Percentiles rank a stretch among this genome's conserved stretches.
phyloP scores from a whole-genome alignment of 2,113 vertebrate species.

The Otis tarda region DNA sequence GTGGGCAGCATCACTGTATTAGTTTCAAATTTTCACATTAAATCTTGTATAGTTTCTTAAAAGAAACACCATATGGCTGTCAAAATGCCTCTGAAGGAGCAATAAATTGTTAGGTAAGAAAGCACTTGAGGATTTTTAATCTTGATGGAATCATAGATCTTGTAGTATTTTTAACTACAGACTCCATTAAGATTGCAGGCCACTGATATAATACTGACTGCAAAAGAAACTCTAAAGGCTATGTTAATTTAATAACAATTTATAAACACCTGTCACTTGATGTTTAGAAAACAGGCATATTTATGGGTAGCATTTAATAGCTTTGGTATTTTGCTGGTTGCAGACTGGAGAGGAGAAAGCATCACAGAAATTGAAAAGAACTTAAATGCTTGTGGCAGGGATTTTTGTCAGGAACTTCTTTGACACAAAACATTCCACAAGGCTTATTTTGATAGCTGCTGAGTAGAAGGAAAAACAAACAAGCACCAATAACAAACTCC shows the following conservation, averaged over 20 bases:
- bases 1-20: background rate
- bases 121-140: background rate
- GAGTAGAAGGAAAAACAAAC: background rate
- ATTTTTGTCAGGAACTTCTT: background rate
- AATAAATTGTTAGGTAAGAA: background rate
- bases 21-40: background rate
- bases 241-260: conserved; percentile 6
- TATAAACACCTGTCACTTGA: background rate
- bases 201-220: background rate
- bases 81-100: background rate
- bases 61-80: background rate
- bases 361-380: background rate
- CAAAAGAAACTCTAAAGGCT: background rate
- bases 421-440: background rate
- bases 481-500: background rate
- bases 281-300: conserved; percentile 2
- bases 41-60: background rate
- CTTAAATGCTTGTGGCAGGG: background rate
- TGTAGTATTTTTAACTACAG: background rate
- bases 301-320: background rate
- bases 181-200: background rate
- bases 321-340: background rate
- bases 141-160: background rate
- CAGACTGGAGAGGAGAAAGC: background rate
- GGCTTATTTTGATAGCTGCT: background rate